Percentiles rank a stretch among this genome's conserved stretches.
Conservation (phyloP, 1,140 invertebrate species). For the Drosophila azteca region DNA sequence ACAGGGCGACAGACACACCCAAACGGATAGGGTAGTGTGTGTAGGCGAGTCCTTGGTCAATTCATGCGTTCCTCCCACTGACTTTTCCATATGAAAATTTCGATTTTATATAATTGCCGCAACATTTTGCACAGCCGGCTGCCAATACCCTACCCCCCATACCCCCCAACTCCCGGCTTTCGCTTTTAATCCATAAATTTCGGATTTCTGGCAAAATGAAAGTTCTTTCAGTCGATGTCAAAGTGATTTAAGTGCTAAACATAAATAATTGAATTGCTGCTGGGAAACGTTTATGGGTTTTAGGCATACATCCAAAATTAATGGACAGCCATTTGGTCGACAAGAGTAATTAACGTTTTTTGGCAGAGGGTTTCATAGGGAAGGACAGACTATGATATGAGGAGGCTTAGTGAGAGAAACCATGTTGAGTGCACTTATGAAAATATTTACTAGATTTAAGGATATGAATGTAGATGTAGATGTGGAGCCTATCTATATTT, state of each 20-base stretch:
- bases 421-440: background rate
- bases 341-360: slow-evolving; percentile 5
- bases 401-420: background rate
- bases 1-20: background rate
- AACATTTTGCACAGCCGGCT: slow-evolving; percentile 12
- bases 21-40: slow-evolving; percentile 1
- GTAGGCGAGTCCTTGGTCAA: slow-evolving; percentile 57
- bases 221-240: background rate
- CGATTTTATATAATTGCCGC: slow-evolving; percentile 45
- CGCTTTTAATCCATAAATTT: slow-evolving; percentile 25
- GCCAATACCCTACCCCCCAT: background rate
- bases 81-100: slow-evolving; percentile 23
- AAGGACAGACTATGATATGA: background rate
- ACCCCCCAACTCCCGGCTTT: no score
- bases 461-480: no score
- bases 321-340: slow-evolving; percentile 12
- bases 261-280: slow-evolving; percentile 37
- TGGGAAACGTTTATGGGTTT: background rate
- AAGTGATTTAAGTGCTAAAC: slow-evolving; percentile 41
- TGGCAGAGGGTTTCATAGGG: background rate
- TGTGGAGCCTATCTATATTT: no score
- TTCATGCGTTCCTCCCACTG: slow-evolving; percentile 19
- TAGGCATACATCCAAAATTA: slow-evolving; percentile 11
- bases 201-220: background rate
- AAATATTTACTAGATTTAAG: no score